These are phyloP conservation scores for Petrolisthes manimaculis DNA, from an alignment of 2,888 invertebrate species.

Conservation along the genomic window DNA sequence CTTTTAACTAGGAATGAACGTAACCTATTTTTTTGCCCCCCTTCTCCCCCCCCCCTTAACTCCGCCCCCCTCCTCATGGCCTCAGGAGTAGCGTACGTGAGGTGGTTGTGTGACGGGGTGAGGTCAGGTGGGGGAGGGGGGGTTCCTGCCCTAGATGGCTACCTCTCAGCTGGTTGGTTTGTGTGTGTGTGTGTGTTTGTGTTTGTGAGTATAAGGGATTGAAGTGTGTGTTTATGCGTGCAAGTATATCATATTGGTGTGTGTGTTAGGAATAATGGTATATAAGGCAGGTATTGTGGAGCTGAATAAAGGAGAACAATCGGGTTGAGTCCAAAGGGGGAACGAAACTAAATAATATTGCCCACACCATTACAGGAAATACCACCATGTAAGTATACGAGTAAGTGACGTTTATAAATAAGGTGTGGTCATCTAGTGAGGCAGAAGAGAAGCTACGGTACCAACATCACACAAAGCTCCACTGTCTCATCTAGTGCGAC, in stretches of 20 bases:
- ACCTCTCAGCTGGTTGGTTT: slow-evolving; percentile 4
- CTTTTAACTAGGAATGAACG: slow-evolving; percentile 18
- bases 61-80: background rate
- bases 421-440: no score
- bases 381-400: no score
- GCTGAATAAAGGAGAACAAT: no score
- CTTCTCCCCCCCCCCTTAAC: background rate
- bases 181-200: slow-evolving; percentile 29
- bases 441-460: no score
- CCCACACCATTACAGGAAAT: no score
- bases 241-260: background rate
- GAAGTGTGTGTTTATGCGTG: slow-evolving; percentile 5
- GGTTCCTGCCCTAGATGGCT: background rate
- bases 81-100: background rate
- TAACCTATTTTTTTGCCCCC: background rate
- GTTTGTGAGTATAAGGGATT: background rate
- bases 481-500: no score
- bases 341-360: no score
- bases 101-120: background rate
- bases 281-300: no score
- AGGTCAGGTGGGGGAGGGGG: background rate
- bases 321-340: no score
- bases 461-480: no score
- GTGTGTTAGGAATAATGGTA: no score
- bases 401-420: no score